Percentiles rank a stretch among this genome's conserved stretches.
phyloP scores from a whole-genome alignment of 2,797 vertebrate species.

The Pangasius larnaudii region DNA sequence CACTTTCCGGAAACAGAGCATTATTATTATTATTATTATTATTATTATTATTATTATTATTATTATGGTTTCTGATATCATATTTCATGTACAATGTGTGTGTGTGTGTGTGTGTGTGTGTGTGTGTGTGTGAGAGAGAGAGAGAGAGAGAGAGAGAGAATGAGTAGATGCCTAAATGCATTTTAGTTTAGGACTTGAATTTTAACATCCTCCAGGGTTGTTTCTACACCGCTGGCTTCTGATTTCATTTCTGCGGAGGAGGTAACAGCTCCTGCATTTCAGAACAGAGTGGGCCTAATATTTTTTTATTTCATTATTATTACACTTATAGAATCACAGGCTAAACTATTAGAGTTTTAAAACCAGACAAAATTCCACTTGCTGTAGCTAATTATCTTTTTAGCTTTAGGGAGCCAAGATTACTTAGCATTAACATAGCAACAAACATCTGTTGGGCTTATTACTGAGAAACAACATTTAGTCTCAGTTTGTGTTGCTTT shows the following conservation, averaged over 20 bases:
- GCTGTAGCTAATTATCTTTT: neutral
- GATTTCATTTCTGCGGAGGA: neutral
- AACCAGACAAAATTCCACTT: neutral
- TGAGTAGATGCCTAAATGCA: neutral
- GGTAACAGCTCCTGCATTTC: neutral
- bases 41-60: slow-evolving; percentile 23
- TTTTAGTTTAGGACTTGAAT: slow-evolving; percentile 21
- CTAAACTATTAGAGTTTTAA: neutral
- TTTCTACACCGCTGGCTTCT: slow-evolving; percentile 7
- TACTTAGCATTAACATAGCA: too few species aligned
- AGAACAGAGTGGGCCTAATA: neutral
- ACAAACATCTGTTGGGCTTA: neutral
- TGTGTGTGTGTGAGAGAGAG: neutral
- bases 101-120: slow-evolving; percentile 32
- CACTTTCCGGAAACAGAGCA: slow-evolving; percentile 20
- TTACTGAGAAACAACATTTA: neutral
- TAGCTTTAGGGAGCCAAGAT: neutral
- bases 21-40: slow-evolving; percentile 23
- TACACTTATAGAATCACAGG: neutral
- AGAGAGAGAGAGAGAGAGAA: neutral
- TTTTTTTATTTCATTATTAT: slow-evolving; percentile 1
- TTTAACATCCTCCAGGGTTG: slow-evolving; percentile 24
- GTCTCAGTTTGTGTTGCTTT: neutral
- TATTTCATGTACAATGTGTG: slow-evolving; percentile 32
- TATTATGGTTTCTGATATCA: neutral